Conservation (phyloP, 2,113 vertebrate genomes). For the Tachycineta bicolor region DNA sequence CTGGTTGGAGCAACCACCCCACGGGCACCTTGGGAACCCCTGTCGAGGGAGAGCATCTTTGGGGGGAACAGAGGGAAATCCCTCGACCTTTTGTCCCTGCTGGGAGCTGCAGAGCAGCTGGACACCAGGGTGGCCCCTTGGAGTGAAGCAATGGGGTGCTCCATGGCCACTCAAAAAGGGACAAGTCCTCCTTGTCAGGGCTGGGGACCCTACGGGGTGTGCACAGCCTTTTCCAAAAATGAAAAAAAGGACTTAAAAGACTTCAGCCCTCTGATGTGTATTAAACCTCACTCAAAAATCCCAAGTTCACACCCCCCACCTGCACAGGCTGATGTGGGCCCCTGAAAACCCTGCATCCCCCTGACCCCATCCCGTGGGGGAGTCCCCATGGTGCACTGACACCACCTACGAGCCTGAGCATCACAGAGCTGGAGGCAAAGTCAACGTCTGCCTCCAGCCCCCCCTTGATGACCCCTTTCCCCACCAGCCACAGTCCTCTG, state of each 20-base stretch:
- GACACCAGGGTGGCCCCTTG: not conserved
- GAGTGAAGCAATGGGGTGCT: not conserved
- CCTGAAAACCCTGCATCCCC: not conserved
- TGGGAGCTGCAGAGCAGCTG: not conserved
- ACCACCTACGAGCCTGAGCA: accelerated
- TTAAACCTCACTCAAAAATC: not conserved
- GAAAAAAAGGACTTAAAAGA: not conserved
- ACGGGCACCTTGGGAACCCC: accelerated
- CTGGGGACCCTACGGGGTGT: not conserved
- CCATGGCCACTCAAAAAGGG: not conserved
- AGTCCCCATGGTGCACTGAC: accelerated
- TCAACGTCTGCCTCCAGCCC: not conserved
- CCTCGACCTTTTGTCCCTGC: not conserved
- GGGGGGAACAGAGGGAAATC: not conserved
- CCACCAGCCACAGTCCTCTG: not conserved
- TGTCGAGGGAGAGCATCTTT: not conserved
- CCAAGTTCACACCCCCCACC: not conserved
- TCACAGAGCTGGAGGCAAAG: accelerated
- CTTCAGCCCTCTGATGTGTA: no score
- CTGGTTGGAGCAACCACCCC: not conserved
- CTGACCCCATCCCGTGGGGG: accelerated
- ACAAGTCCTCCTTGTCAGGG: accelerated
- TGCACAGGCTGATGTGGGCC: not conserved
- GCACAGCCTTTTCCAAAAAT: not conserved
- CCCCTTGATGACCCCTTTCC: not conserved